Percentiles rank a stretch among this genome's conserved stretches.
These are phyloP conservation scores for Crotophaga sulcirostris DNA, from an alignment of 2,113 vertebrate genomes.

Conservation along the genomic window DNA sequence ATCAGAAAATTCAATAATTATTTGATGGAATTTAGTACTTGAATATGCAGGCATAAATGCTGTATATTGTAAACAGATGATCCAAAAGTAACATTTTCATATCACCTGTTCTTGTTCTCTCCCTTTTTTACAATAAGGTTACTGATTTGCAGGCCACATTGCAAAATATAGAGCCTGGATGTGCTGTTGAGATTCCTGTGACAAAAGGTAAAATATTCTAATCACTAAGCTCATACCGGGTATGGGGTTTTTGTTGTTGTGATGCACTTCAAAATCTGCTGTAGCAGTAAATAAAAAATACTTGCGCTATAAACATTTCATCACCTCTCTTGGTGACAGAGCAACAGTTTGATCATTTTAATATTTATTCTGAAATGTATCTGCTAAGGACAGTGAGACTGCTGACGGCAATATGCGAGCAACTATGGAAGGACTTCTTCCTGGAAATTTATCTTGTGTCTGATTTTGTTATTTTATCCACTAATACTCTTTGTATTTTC, in stretches of 20 bases:
- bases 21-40: background rate
- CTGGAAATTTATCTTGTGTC: background rate
- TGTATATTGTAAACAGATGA: background rate
- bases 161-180: conserved; percentile 5
- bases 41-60: background rate
- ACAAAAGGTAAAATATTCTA: conserved; percentile 69
- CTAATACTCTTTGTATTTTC: background rate
- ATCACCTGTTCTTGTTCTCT: background rate
- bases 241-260: background rate
- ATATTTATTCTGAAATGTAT: background rate
- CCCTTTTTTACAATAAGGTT: conserved; percentile 46
- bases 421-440: background rate
- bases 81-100: background rate
- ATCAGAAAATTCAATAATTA: background rate
- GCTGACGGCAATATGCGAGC: background rate
- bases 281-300: background rate
- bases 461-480: background rate
- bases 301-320: background rate
- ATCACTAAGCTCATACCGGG: background rate
- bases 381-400: background rate
- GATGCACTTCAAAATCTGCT: background rate
- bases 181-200: background rate
- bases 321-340: background rate
- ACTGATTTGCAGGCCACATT: conserved; percentile 60
- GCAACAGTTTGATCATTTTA: background rate